These are phyloP conservation scores for Liodrosophila aerea DNA, from an alignment of 2,888 invertebrate species.

Conservation along the genomic window DNA sequence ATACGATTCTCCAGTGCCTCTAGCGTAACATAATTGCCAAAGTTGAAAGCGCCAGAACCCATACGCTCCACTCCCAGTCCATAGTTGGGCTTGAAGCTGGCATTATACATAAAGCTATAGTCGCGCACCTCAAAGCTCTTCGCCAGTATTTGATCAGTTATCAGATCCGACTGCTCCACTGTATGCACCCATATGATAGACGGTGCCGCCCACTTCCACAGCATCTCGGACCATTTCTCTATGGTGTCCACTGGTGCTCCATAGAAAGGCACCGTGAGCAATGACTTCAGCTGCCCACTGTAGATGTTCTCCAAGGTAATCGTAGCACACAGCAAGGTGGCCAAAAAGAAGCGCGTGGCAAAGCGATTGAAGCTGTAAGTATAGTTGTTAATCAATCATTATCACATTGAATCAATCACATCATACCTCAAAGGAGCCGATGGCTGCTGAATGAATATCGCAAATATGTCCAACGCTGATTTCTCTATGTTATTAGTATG, in stretches of 20 bases:
- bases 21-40: slow-evolving; percentile 75
- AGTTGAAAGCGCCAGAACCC: slow-evolving; percentile 69
- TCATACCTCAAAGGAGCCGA: slow-evolving; percentile 70
- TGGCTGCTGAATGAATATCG: slow-evolving; percentile 81
- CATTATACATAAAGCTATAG: slow-evolving; percentile 73
- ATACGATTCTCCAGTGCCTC: slow-evolving; percentile 74
- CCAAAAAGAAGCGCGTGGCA: slow-evolving; percentile 75
- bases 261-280: slow-evolving; percentile 79
- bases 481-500: slow-evolving; percentile 51
- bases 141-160: slow-evolving; percentile 70
- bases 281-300: slow-evolving; percentile 80
- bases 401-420: too few species aligned
- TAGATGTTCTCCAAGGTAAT: slow-evolving; percentile 81
- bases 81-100: slow-evolving; percentile 70
- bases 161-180: slow-evolving; percentile 70
- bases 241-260: slow-evolving; percentile 77
- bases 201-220: slow-evolving; percentile 81
- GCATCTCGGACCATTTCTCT: slow-evolving; percentile 71
- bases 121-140: slow-evolving; percentile 74
- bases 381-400: neutral
- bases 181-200: slow-evolving; percentile 79
- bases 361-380: slow-evolving; percentile 63
- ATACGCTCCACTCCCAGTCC: slow-evolving; percentile 80
- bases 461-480: slow-evolving; percentile 74
- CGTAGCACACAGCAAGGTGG: slow-evolving; percentile 75